Base-by-base conservation (phyloP, 2,888 invertebrate species). In the Hypercompe scribonia region DNA sequence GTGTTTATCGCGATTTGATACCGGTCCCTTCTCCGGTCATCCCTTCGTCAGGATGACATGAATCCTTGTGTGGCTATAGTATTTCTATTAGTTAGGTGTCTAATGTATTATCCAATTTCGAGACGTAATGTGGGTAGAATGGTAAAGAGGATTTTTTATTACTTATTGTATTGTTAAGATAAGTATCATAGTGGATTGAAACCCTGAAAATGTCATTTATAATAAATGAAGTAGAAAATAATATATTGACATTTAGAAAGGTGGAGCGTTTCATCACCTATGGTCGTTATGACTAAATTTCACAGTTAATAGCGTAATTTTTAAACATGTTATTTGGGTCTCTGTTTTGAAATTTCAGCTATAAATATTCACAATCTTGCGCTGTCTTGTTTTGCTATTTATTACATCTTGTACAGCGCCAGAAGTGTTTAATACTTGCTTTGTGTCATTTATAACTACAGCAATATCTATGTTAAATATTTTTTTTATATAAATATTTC, bases 1-100 rank as follows among this genome's bases (percentile, higher is more conserved):
- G 89, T 89, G 88, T 91, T 91, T 90, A 91, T 91, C 89, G 87
- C 88, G 88, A 87, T 88, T 90, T 86, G 80, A 83, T 81, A 82
- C 81, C 77, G 78, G 84, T 78, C 82, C 79, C 76, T 76, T 76
- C 75, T 74, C 76, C 68, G 42, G 54, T 58, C 67, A 74, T 81
- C 79, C 85, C 81, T 85, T 80, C 78, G 79, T 84, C 84, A 80
- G 58, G n/a, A 68, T 79, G 82, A 83, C 78, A 68, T 75, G 76
- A 77, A 79, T 80, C 73, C 70, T 50, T 72, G 58, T 69, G 71
- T 50, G 71, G 76, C 71, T 63, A 64, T 78, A 68, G 10, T 66
- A 74, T 77, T 78, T 76, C 70, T 72, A 74, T 77, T 80, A 80
- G 80, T 72, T 76, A 74, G 78, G 76, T 74, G 78, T 77, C 75